A percentile compares a stretch with the other conserved stretches of the same genome.
Conservation (phyloP, 1,140 invertebrate genomes). For the Rhyacophila brunnea region DNA sequence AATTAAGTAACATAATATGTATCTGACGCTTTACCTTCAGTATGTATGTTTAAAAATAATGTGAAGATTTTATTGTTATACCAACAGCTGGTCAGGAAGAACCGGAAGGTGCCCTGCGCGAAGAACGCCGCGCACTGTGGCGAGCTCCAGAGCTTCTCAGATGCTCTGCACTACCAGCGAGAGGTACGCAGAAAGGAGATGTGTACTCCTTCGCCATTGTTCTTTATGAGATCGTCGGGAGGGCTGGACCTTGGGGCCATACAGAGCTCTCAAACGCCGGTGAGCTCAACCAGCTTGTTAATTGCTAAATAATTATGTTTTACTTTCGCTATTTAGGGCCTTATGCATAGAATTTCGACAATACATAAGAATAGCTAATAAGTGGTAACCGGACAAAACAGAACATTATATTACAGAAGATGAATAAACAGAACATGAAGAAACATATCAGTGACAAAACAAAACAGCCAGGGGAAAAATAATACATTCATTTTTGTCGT, state of each 20-base stretch:
- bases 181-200: conserved; percentile 72
- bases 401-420: no score
- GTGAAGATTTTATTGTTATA: not conserved
- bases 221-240: conserved; percentile 69
- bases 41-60: not conserved
- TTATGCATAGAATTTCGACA: no score
- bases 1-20: not conserved
- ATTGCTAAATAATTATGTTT: no score
- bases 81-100: conserved; percentile 55
- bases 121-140: conserved; percentile 59
- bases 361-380: no score
- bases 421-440: no score
- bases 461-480: no score
- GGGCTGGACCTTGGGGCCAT: conserved; percentile 69
- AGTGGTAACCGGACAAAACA: no score
- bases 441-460: no score
- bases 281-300: no score
- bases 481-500: no score
- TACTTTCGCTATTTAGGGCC: no score
- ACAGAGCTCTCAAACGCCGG: conserved; percentile 59
- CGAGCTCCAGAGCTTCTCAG: conserved; percentile 69
- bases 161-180: conserved; percentile 46
- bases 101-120: conserved; percentile 48
- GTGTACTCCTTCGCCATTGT: conserved; percentile 71
- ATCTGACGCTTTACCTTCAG: not conserved